These are phyloP conservation scores for Julus scanicus DNA, from an alignment of 2,888 invertebrate genomes.

Conservation along the genomic window DNA sequence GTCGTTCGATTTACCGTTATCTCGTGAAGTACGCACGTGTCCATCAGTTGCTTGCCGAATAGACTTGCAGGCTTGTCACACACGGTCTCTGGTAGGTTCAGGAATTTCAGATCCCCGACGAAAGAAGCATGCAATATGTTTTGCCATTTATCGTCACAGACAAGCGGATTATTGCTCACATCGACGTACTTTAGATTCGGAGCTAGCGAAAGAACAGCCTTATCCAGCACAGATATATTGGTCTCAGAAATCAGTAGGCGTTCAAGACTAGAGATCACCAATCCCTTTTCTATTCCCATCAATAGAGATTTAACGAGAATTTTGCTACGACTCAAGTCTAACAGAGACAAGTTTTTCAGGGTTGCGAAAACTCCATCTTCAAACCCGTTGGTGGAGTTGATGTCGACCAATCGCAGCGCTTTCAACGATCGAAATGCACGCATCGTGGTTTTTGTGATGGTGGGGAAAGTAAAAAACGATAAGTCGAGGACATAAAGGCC, in stretches of 20 bases:
- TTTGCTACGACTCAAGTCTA: slow-evolving; percentile 5
- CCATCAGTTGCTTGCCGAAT: background rate
- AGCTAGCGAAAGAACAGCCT: background rate
- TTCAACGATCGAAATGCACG: background rate
- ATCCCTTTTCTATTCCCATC: background rate
- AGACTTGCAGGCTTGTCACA: background rate
- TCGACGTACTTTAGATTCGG: slow-evolving; percentile 47
- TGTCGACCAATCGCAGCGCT: slow-evolving; percentile 31
- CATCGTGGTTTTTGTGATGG: background rate
- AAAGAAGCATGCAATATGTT: background rate
- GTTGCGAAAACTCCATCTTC: slow-evolving; percentile 21
- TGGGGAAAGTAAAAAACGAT: background rate
- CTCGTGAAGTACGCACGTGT: background rate
- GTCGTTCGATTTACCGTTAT: background rate
- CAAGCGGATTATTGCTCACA: slow-evolving; percentile 32
- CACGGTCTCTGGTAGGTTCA: background rate
- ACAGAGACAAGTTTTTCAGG: background rate
- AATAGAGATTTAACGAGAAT: background rate
- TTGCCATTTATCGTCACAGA: slow-evolving; percentile 22
- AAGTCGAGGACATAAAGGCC: background rate
- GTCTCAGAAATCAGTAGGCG: background rate
- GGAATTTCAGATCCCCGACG: background rate
- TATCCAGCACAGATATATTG: background rate
- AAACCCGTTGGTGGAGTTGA: slow-evolving; percentile 33
- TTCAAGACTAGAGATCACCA: background rate